A percentile compares a stretch with the other conserved stretches of the same genome.
phyloP scores from a whole-genome alignment of 2,113 vertebrate genomes.

The Callithrix jacchus region DNA sequence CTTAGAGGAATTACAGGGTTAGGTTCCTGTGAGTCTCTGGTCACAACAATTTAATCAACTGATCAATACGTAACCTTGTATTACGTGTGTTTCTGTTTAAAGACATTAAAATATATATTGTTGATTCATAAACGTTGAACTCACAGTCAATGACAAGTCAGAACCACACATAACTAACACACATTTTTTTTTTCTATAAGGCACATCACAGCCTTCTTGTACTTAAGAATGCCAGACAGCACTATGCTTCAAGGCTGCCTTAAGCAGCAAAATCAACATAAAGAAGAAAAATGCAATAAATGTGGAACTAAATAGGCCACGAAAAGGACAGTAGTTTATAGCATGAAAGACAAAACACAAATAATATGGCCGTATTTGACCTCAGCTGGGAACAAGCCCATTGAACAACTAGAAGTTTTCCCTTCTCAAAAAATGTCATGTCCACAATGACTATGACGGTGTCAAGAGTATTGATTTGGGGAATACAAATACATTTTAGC shows the following conservation, averaged over 20 bases:
- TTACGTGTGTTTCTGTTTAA: not conserved
- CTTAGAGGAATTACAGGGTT: not conserved
- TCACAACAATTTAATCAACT: not conserved
- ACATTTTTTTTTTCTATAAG: not conserved
- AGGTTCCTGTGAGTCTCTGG: not conserved
- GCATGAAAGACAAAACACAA: not conserved
- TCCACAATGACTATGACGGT: not conserved
- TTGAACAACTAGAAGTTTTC: not conserved
- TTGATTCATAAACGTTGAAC: not conserved
- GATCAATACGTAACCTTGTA: not conserved
- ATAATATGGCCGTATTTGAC: not conserved
- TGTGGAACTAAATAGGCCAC: not conserved
- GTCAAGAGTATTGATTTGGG: not conserved
- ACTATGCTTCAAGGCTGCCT: not conserved
- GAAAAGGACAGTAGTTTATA: not conserved
- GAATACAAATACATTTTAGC: not conserved
- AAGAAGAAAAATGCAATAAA: not conserved
- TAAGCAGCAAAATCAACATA: not conserved
- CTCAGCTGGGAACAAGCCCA: not conserved
- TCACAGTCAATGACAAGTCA: not conserved
- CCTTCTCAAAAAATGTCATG: not conserved
- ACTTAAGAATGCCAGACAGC: not conserved
- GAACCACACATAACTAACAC: not conserved
- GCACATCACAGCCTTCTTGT: not conserved
- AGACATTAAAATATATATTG: not conserved